Evolutionary conservation across 2,888 invertebrate species (phyloP).

Genomic region (Sinopyrophorus schimmeli): DNA sequence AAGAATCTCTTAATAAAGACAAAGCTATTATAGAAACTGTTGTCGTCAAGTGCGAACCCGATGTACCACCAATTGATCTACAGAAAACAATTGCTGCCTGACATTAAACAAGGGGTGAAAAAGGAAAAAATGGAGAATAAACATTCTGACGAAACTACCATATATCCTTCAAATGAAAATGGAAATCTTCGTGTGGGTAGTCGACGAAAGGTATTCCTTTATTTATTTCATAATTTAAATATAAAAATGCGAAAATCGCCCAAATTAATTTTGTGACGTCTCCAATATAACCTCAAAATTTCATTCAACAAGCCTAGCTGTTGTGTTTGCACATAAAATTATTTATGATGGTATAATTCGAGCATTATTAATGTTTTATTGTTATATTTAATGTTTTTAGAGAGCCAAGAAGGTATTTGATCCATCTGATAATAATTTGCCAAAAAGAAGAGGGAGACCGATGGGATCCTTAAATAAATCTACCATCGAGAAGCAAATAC

Average conservation of each 20-base stretch:
- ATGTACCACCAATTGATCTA: no score
- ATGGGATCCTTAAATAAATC: slow-evolving; percentile 65
- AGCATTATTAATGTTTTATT: background rate
- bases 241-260: no score
- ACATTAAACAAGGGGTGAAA: slow-evolving; percentile 15
- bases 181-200: slow-evolving; percentile 60
- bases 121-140: slow-evolving; percentile 15
- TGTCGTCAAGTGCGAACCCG: no score
- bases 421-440: slow-evolving; percentile 80
- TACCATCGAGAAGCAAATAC: slow-evolving; percentile 59
- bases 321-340: no score
- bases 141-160: slow-evolving; percentile 32
- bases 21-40: no score
- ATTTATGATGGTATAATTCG: slow-evolving; percentile 1
- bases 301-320: no score
- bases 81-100: no score
- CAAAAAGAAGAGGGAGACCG: slow-evolving; percentile 71
- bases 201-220: slow-evolving; percentile 62
- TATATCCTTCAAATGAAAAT: slow-evolving; percentile 21
- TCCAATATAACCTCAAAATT: no score
- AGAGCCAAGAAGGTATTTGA: slow-evolving; percentile 85
- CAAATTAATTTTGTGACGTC: no score
- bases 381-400: slow-evolving; percentile 45
- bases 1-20: no score
- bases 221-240: no score